phyloP scores from a whole-genome alignment of 92 coral and sea anemone species.

The Diadumene lineata region DNA sequence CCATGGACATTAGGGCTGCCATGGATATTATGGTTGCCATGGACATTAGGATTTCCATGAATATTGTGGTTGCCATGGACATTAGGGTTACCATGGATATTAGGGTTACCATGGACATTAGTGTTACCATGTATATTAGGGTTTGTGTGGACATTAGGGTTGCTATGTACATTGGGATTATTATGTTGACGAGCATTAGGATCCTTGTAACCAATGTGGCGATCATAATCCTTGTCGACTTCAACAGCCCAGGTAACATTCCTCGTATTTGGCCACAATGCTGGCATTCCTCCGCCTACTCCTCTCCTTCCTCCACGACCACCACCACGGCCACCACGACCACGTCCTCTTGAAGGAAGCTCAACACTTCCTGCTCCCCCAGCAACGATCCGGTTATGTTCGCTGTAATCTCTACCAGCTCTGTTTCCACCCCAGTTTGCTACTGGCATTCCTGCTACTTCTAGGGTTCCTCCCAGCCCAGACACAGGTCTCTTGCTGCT shows the following conservation, averaged over 20 bases:
- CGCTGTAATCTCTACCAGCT: slow-evolving; percentile 96
- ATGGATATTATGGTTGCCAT: too few species aligned
- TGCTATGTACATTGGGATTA: too few species aligned
- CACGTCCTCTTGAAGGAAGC: slow-evolving; percentile 59
- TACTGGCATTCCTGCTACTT: slow-evolving; percentile 97
- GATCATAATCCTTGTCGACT: slow-evolving; percentile 89
- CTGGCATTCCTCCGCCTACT: too few species aligned
- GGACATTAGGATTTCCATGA: too few species aligned
- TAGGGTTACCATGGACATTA: too few species aligned
- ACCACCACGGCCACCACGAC: slow-evolving; percentile 59
- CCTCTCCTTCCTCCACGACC: slow-evolving; percentile 57
- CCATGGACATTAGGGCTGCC: too few species aligned
- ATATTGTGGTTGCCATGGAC: too few species aligned
- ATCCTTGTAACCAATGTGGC: slow-evolving; percentile 79
- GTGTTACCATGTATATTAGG: too few species aligned
- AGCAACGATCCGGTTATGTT: slow-evolving; percentile 84
- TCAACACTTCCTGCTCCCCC: slow-evolving; percentile 97
- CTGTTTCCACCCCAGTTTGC: slow-evolving; percentile 95
- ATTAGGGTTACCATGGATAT: too few species aligned
- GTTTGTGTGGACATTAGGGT: too few species aligned
- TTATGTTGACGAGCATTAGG: slow-evolving; percentile 28
- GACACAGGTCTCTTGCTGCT: slow-evolving; percentile 92
- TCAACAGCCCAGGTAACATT: slow-evolving; percentile 97
- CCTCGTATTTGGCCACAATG: slow-evolving; percentile 58
- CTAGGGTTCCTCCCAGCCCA: slow-evolving; percentile 95